Evolutionary conservation across 1,140 invertebrate species (phyloP), one percentile per base, ranked within the genome.

Genomic region (Helicoverpa zea): DNA sequence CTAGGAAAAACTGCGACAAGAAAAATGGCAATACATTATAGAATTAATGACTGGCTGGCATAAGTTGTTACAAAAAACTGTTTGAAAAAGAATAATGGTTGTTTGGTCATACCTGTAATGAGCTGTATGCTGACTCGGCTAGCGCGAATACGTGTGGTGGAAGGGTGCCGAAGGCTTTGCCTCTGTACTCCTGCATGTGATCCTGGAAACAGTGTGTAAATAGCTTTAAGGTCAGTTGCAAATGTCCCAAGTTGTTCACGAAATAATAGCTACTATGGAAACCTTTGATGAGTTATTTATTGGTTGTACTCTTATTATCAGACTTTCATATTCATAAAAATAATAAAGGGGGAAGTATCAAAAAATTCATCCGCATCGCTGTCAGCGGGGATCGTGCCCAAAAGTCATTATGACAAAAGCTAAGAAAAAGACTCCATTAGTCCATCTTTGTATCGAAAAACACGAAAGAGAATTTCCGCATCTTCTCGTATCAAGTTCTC

Each of bases 81-180:
- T 66, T 35, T 66, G n/a, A n/a, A 18, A 43, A 52, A 47, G 18
- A 75, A 43, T 16, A 23, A 59, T 64, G 77, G 52, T 68, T 16
- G 59, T 51, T 23, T 54, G 3, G n/a, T 80, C 79, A 87, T 87
- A 95, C 96, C 91, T 96, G 96, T 64, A 97, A 92, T 9, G 97
- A 97, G 59, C 96, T 97, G 94, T 98, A 98, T 0, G 98, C 97
- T 10, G 98, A 97, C 94, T 99, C 98, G 3, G 98, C 98, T 76
- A 99, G 95, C 5, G 98, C 98, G 94, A 98, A 99, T 14, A 99
- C 98, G 90, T 99, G 98, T 0, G 98, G 98, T 82, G 98, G 97
- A 85, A 98, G 94, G 10, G 96, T 95, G 9, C 97, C 97, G 92
- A 98, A 96, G 91, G 98, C 98, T 88, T 97, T 96, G 23, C 97